These are phyloP conservation scores for Tiliacea citrago DNA, from an alignment of 2,888 invertebrate species.

Conservation along the genomic window DNA sequence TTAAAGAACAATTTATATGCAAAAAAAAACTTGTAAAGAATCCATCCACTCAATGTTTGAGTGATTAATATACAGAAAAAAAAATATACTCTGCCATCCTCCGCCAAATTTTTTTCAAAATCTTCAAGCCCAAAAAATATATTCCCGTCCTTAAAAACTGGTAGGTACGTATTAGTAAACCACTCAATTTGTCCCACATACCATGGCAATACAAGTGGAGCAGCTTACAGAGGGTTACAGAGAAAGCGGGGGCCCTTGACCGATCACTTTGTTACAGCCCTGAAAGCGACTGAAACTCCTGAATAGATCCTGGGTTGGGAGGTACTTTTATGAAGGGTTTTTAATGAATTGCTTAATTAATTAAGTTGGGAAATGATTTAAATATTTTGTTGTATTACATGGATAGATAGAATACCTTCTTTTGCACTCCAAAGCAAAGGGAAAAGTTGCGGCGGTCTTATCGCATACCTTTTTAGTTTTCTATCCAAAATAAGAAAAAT, in stretches of 20 bases:
- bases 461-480: not conserved
- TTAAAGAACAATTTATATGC: not conserved
- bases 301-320: conserved; percentile 24
- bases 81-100: not conserved
- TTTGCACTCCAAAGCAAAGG: not conserved
- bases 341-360: conserved; percentile 24
- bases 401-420: not conserved
- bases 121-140: not conserved
- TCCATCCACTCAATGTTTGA: not conserved
- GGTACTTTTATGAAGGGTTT: conserved; percentile 3
- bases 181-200: conserved; percentile 58
- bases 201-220: conserved; percentile 49
- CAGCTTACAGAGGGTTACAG: conserved; percentile 63
- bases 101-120: not conserved
- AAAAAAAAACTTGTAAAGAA: not conserved
- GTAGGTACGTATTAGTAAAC: conserved; percentile 41
- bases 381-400: not conserved
- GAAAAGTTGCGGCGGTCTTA: no score
- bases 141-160: not conserved
- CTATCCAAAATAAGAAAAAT: not conserved
- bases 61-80: not conserved
- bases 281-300: conserved; percentile 61
- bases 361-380: not conserved
- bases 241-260: conserved; percentile 63
- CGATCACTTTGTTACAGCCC: conserved; percentile 67